phyloP scores from a whole-genome alignment of 2,888 invertebrate species.

The Rambutsinella grinnellia region DNA sequence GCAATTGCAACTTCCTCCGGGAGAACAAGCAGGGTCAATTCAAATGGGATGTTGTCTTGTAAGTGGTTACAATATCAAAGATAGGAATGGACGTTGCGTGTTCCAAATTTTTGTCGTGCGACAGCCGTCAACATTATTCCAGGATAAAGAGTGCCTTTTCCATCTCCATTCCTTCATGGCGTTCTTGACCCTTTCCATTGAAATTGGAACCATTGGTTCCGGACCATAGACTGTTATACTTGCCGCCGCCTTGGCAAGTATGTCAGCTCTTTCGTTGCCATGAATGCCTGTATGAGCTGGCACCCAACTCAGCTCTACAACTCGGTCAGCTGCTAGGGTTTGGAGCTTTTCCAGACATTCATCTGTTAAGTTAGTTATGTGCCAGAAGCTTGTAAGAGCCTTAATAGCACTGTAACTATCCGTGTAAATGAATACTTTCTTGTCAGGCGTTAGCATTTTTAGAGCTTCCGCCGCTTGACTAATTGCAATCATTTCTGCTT shows the following conservation, averaged over 20 bases:
- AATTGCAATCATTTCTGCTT: conserved; percentile 35
- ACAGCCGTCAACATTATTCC: no score
- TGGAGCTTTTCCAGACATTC: conserved; percentile 2
- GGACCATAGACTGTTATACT: background rate
- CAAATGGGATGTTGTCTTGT: no score
- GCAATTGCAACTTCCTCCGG: no score
- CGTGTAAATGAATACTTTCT: conserved; percentile 6
- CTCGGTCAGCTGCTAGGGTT: background rate
- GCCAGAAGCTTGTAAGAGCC: conserved; percentile 5
- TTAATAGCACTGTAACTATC: conserved; percentile 26
- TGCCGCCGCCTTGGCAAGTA: conserved; percentile 23
- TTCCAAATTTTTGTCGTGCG: no score
- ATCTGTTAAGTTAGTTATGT: conserved; percentile 4
- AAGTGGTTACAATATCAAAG: no score
- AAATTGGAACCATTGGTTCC: conserved; percentile 24
- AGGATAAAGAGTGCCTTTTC: no score
- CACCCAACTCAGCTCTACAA: conserved; percentile 31
- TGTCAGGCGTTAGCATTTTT: background rate
- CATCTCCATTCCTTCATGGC: background rate
- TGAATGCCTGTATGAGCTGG: conserved; percentile 30
- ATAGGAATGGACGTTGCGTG: no score
- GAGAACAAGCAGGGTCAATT: no score
- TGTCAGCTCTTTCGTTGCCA: conserved; percentile 37
- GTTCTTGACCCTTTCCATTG: background rate
- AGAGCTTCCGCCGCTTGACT: background rate